These are phyloP conservation scores for Hymenochirus boettgeri DNA, from an alignment of 2,113 vertebrate species.

Conservation along the genomic window DNA sequence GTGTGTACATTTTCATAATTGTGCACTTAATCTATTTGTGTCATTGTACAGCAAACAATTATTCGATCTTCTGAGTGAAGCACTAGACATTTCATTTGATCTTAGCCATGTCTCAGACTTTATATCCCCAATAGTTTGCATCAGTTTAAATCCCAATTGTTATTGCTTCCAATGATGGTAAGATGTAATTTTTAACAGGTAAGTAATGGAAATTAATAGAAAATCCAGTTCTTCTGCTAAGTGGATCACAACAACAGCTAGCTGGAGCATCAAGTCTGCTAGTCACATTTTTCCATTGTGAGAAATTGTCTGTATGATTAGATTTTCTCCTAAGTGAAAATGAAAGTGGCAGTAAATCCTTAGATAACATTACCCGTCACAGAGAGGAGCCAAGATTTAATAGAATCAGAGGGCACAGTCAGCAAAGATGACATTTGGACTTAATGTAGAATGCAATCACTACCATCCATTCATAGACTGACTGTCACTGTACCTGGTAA, in stretches of 20 bases:
- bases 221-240: slow-evolving; percentile 4
- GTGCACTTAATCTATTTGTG: no score
- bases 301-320: slow-evolving; percentile 44
- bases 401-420: slow-evolving; percentile 43
- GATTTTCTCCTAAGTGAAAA: slow-evolving; percentile 44
- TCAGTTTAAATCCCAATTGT: background rate
- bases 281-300: slow-evolving; percentile 37
- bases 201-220: slow-evolving; percentile 8
- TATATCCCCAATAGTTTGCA: background rate
- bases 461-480: slow-evolving; percentile 39
- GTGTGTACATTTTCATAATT: no score
- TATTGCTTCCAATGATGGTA: background rate
- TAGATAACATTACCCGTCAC: slow-evolving; percentile 44
- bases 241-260: slow-evolving; percentile 8
- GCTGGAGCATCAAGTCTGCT: slow-evolving; percentile 15
- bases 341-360: slow-evolving; percentile 44
- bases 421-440: slow-evolving; percentile 44
- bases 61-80: no score
- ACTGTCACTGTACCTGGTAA: slow-evolving; percentile 34
- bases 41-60: no score
- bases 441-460: slow-evolving; percentile 43
- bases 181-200: background rate
- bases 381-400: slow-evolving; percentile 44
- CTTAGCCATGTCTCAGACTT: background rate
- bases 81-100: no score